A percentile compares a stretch with the other conserved stretches of the same genome.
These are phyloP conservation scores for Hydropsyche tenuis DNA, from an alignment of 1,140 invertebrate species.

Conservation along the genomic window DNA sequence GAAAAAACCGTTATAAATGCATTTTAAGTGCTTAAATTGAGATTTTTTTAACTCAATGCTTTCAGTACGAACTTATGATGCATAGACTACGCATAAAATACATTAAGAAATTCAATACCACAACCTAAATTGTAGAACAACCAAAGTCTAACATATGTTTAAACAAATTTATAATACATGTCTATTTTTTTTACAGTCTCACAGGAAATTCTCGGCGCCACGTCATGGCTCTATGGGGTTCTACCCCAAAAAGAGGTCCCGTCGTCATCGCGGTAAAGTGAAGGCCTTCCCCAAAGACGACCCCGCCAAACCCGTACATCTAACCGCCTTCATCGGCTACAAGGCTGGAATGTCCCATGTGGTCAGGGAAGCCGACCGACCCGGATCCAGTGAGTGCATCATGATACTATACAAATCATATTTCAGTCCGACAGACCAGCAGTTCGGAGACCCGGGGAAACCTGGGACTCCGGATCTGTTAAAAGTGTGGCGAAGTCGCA, in stretches of 20 bases:
- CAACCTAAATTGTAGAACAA: too few species aligned
- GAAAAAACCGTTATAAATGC: too few species aligned
- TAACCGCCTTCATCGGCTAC: slow-evolving; percentile 97
- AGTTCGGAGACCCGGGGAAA: slow-evolving; percentile 27
- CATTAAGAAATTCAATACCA: too few species aligned
- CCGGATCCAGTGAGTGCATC: slow-evolving; percentile 94
- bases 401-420: too few species aligned
- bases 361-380: slow-evolving; percentile 97
- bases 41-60: too few species aligned
- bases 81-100: too few species aligned
- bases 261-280: slow-evolving; percentile 95
- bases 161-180: too few species aligned
- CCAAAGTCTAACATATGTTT: too few species aligned
- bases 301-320: slow-evolving; percentile 92
- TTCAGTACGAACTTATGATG: too few species aligned
- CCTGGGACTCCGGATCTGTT: slow-evolving; percentile 17
- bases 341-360: slow-evolving; percentile 99
- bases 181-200: slow-evolving; percentile 77
- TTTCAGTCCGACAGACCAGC: slow-evolving; percentile 34
- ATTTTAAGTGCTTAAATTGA: too few species aligned
- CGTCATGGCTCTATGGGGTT: slow-evolving; percentile 99
- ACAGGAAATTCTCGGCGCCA: slow-evolving; percentile 99
- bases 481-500: slow-evolving; percentile 41
- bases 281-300: slow-evolving; percentile 99
- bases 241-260: slow-evolving; percentile 97